phyloP scores from a whole-genome alignment of 2,113 vertebrate genomes.

The Cisticola juncidis region DNA sequence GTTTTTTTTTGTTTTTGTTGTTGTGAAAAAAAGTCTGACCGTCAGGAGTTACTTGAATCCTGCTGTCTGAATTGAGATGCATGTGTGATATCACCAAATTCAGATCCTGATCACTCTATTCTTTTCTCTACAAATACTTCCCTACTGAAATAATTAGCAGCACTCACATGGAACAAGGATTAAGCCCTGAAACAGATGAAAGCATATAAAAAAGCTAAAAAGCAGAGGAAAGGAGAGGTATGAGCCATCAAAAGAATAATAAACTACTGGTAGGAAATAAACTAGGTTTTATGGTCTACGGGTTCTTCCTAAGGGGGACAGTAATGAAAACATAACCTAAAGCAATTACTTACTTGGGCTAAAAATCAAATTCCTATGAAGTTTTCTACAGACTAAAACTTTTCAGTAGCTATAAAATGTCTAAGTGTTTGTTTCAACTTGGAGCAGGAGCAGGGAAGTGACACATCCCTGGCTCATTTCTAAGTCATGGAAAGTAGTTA shows the following conservation, averaged over 20 bases:
- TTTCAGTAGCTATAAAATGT: slow-evolving; percentile 27
- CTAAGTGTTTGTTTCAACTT: not conserved
- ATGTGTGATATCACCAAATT: not conserved
- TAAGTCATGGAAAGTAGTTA: not conserved
- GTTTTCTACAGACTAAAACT: not conserved
- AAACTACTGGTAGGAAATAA: slow-evolving; percentile 24
- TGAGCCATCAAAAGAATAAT: not conserved
- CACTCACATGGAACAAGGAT: not conserved
- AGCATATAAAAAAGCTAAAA: not conserved
- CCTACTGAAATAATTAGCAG: not conserved
- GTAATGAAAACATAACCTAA: slow-evolving; percentile 8
- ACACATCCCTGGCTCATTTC: slow-evolving; percentile 11
- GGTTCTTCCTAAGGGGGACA: not conserved
- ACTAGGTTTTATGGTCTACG: not conserved
- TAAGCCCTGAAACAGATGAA: slow-evolving; percentile 17
- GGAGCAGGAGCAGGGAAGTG: not conserved
- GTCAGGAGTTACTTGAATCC: not conserved
- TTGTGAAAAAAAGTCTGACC: not conserved
- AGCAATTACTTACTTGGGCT: not conserved
- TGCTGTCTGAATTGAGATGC: not conserved
- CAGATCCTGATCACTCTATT: not conserved
- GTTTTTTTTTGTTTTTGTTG: not conserved
- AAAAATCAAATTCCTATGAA: slow-evolving; percentile 8
- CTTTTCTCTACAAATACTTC: not conserved
- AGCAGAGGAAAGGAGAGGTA: not conserved